Percentiles rank a stretch among this genome's conserved stretches.
phyloP scores from a whole-genome alignment of 2,113 vertebrate species.

The Hippocampus barbouri region DNA sequence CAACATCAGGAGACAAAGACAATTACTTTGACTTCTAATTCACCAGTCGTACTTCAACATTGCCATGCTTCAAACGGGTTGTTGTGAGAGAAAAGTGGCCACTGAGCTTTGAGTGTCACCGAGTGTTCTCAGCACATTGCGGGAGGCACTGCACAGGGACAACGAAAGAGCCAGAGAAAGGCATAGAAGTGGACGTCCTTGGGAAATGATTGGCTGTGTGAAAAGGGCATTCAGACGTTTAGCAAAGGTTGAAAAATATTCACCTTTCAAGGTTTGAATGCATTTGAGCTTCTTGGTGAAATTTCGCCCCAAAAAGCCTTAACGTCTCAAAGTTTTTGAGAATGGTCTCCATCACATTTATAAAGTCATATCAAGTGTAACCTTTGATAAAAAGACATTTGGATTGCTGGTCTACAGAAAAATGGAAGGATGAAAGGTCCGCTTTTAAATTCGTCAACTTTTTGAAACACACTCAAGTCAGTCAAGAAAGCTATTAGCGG shows the following conservation, averaged over 20 bases:
- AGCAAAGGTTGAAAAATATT: not conserved
- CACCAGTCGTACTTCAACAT: no score
- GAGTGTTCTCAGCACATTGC: not conserved
- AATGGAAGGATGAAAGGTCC: no score
- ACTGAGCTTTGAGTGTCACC: no score
- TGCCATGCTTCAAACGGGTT: no score
- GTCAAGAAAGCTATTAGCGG: no score
- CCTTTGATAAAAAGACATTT: constrained; percentile 9
- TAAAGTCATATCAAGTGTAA: constrained; percentile 1
- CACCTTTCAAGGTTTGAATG: not conserved
- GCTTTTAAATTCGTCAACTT: no score
- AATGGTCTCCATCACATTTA: not conserved
- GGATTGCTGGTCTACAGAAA: not conserved
- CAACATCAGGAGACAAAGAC: no score
- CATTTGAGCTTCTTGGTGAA: not conserved
- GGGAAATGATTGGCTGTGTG: not conserved
- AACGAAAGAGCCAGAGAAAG: not conserved
- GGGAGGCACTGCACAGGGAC: not conserved
- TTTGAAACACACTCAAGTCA: no score
- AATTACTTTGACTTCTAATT: no score
- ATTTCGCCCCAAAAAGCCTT: not conserved
- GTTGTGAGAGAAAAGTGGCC: no score
- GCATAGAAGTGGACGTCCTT: not conserved
- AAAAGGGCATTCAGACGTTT: not conserved
- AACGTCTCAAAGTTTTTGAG: not conserved